These are phyloP conservation scores for Liodrosophila aerea DNA, from an alignment of 2,888 invertebrate genomes.

Conservation along the genomic window DNA sequence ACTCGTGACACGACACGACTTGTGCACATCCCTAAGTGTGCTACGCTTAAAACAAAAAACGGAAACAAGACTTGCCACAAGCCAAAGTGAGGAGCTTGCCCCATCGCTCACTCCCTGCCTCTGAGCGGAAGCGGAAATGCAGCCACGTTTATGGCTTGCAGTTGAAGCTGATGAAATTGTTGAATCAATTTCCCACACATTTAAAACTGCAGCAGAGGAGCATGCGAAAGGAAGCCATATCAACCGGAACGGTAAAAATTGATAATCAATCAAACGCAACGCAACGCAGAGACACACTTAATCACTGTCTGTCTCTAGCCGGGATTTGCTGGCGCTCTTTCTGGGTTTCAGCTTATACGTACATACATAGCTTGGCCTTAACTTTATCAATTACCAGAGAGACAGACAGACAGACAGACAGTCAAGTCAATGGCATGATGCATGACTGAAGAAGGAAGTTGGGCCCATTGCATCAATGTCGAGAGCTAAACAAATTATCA, in stretches of 20 bases:
- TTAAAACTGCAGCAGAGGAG: constrained; percentile 31
- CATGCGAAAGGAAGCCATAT: not conserved
- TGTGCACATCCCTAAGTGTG: constrained; percentile 21
- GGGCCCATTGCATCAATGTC: constrained; percentile 14
- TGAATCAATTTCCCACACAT: constrained; percentile 59
- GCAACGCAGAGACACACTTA: constrained; percentile 66
- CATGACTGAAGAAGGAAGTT: constrained; percentile 65
- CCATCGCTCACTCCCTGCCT: constrained; percentile 3
- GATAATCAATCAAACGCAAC: constrained; percentile 72
- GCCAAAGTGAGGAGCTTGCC: constrained; percentile 7
- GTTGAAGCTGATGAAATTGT: constrained; percentile 38
- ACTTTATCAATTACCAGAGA: constrained; percentile 63
- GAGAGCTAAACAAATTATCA: constrained; percentile 31
- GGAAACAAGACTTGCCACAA: constrained; percentile 45
- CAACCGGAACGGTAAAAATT: constrained; percentile 51
- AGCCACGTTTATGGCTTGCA: constrained; percentile 52
- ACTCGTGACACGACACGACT: constrained; percentile 27
- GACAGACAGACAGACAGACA: no score
- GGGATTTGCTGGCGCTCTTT: constrained; percentile 19
- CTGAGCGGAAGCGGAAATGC: constrained; percentile 56
- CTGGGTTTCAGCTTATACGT: not conserved
- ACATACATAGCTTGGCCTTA: constrained; percentile 26
- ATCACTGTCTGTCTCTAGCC: constrained; percentile 64
- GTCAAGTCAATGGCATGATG: constrained; percentile 51
- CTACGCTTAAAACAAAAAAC: constrained; percentile 50